Percentiles rank a stretch among this genome's conserved stretches.
phyloP scores from a whole-genome alignment of 53 echinoderm and acorn worm genomes.

The Pentamera pediparva region DNA sequence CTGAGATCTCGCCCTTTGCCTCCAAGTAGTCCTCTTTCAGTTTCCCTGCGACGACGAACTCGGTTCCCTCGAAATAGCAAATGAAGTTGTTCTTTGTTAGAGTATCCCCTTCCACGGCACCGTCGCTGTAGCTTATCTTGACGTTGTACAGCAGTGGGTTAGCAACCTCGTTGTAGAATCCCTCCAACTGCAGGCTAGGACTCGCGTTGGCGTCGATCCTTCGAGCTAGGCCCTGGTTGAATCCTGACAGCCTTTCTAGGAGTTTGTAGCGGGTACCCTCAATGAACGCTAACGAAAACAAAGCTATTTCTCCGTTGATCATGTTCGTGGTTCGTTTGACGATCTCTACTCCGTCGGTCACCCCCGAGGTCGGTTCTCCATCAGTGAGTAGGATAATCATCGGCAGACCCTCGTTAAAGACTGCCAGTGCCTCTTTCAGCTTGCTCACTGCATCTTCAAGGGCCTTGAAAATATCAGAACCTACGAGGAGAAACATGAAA shows the following conservation, averaged over 20 bases:
- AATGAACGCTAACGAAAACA: conserved; percentile 81
- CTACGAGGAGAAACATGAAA: too few relatives aligned
- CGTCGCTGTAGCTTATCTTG: conserved; percentile 52
- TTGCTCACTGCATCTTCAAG: too few relatives aligned
- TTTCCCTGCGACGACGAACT: conserved; percentile 83
- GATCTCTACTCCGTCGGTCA: too few relatives aligned
- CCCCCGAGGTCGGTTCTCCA: conserved; percentile 61
- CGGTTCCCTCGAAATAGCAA: conserved; percentile 81
- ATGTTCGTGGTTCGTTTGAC: conserved; percentile 3
- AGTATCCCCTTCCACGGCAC: conserved; percentile 41
- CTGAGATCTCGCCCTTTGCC: not conserved
- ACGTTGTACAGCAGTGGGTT: conserved; percentile 81
- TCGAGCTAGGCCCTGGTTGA: conserved; percentile 70
- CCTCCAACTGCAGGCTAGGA: conserved; percentile 70
- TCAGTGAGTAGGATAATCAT: conserved; percentile 91
- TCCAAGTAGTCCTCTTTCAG: conserved; percentile 46
- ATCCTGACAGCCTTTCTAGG: conserved; percentile 65
- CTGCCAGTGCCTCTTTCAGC: too few relatives aligned
- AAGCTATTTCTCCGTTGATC: conserved; percentile 55
- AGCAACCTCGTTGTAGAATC: conserved; percentile 93
- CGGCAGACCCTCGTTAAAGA: conserved; percentile 38
- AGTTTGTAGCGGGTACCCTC: conserved; percentile 54
- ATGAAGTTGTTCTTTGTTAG: conserved; percentile 65
- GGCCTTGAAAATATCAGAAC: too few relatives aligned
- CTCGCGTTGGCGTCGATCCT: conserved; percentile 70